Evolutionary conservation across 2,113 vertebrate species (phyloP).

Genomic region (Atlantisia rogersi): DNA sequence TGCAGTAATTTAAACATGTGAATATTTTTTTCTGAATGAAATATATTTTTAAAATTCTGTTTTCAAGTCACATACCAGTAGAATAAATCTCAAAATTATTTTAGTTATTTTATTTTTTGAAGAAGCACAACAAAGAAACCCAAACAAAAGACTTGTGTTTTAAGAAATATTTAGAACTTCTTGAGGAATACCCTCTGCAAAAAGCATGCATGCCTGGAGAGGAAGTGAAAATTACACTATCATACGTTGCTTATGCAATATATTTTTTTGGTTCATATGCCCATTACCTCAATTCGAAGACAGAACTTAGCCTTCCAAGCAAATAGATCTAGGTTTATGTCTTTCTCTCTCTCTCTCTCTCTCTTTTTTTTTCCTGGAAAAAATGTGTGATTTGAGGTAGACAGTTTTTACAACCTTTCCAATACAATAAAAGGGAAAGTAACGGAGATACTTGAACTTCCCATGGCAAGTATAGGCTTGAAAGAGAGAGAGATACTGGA

Average conservation of each 20-base stretch:
- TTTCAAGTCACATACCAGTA: neutral
- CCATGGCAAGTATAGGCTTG: neutral
- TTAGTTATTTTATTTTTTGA: too few species aligned
- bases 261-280: neutral
- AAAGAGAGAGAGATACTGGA: neutral
- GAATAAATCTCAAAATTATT: neutral
- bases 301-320: neutral
- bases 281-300: neutral
- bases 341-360: neutral
- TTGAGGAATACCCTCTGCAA: neutral
- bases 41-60: neutral
- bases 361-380: neutral
- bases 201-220: rapidly evolving
- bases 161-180: neutral
- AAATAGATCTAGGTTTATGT: neutral
- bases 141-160: neutral
- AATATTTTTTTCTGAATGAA: neutral
- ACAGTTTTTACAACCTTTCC: neutral
- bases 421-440: neutral
- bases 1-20: neutral
- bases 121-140: neutral
- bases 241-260: neutral
- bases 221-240: neutral
- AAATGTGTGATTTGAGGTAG: neutral
- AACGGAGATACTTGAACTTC: neutral